These are phyloP conservation scores for Phylloscopus trochilus DNA, from an alignment of 2,113 vertebrate genomes.

Conservation along the genomic window DNA sequence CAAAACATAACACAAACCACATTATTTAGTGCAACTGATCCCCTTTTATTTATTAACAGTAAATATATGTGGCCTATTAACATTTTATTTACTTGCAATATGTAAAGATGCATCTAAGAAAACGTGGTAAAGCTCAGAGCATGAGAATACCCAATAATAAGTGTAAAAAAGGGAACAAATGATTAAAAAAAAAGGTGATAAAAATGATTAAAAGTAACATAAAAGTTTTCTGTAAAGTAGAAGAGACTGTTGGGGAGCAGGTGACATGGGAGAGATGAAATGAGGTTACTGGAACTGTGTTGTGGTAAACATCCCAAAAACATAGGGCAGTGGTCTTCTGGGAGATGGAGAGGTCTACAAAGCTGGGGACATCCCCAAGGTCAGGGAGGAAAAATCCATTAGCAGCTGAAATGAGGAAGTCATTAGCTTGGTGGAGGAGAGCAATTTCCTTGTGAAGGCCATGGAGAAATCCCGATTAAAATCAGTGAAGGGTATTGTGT, in stretches of 20 bases:
- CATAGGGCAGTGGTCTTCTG: background rate
- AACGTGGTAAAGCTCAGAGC: background rate
- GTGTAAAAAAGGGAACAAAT: background rate
- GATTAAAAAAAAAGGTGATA: background rate
- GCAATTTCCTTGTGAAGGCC: background rate
- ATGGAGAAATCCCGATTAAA: slow-evolving; percentile 8
- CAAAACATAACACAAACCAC: background rate
- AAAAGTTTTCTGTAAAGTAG: background rate
- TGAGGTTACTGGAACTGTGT: background rate
- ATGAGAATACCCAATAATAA: background rate
- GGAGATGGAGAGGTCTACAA: background rate
- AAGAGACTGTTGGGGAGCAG: background rate
- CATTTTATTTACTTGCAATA: background rate
- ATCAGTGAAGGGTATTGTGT: slow-evolving; percentile 26
- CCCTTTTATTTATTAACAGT: background rate
- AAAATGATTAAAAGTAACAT: background rate
- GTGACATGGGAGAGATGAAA: background rate
- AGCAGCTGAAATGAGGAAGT: background rate
- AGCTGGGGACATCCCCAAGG: background rate
- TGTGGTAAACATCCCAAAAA: background rate
- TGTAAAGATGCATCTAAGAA: background rate
- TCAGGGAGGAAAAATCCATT: background rate
- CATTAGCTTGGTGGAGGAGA: background rate
- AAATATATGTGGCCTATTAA: background rate
- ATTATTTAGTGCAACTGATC: background rate